Conservation (phyloP, 2,888 invertebrate species). For the Andrena minutula region DNA sequence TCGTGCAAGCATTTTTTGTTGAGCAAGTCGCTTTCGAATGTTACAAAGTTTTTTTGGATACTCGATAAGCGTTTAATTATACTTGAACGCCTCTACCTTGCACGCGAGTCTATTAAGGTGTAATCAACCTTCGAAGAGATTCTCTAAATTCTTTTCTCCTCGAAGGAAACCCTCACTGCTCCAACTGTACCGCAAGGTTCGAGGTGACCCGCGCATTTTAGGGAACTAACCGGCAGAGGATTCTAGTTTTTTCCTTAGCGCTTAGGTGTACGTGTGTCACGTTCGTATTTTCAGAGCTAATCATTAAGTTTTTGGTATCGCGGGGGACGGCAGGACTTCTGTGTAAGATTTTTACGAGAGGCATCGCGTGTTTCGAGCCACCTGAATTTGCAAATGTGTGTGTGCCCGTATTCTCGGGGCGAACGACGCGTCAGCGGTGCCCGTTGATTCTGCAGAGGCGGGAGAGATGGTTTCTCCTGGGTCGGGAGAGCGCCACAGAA, state of each 20-base stretch:
- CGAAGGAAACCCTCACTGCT: background rate
- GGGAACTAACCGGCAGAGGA: conserved; percentile 67
- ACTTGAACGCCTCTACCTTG: no score
- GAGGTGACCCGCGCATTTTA: conserved; percentile 64
- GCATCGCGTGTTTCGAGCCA: conserved; percentile 59
- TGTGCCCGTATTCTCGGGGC: conserved; percentile 35
- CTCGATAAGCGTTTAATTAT: no score
- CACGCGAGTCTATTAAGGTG: no score
- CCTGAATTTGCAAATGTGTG: conserved; percentile 57
- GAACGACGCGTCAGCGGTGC: conserved; percentile 42
- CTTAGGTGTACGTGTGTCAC: conserved; percentile 59
- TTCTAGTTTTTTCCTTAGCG: conserved; percentile 70
- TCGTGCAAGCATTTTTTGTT: no score
- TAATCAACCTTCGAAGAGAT: no score
- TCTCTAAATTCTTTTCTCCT: background rate
- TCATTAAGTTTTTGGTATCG: conserved; percentile 60
- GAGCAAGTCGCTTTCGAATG: background rate
- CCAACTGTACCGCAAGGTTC: background rate
- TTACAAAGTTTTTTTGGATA: background rate
- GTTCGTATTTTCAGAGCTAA: conserved; percentile 66
- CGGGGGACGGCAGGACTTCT: conserved; percentile 48
- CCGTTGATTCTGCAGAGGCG: background rate
- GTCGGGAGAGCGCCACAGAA: background rate
- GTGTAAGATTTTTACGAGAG: conserved; percentile 63
- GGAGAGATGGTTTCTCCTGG: background rate